A percentile compares a stretch with the other conserved stretches of the same genome.
Evolutionary conservation across 2,113 vertebrate species (phyloP).

Genomic region (Sylvia atricapilla): DNA sequence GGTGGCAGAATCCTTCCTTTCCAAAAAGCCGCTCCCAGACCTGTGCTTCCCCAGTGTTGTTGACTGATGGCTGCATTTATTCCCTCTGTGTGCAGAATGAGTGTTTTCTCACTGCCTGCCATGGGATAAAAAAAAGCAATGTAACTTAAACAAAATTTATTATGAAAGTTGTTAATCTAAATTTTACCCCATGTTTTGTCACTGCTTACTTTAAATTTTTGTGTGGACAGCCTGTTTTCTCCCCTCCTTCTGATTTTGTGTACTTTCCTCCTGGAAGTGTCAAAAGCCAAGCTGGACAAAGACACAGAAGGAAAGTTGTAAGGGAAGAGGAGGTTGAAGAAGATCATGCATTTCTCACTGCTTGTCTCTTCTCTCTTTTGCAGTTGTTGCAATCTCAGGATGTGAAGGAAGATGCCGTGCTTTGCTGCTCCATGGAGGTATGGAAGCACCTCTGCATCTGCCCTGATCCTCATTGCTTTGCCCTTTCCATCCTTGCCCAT

Average conservation of each 20-base stretch:
- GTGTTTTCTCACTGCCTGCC: background rate
- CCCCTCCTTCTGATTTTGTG: background rate
- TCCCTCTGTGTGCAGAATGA: background rate
- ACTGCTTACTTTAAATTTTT: background rate
- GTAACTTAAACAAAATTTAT: background rate
- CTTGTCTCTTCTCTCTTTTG: background rate
- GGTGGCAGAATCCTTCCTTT: background rate
- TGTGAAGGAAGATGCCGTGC: conserved; percentile 94
- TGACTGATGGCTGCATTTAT: background rate
- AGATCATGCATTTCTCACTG: background rate
- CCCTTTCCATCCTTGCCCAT: background rate
- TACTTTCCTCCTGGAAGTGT: background rate
- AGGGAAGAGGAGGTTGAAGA: background rate
- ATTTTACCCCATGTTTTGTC: background rate
- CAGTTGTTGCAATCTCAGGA: conserved; percentile 94
- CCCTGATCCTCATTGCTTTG: background rate
- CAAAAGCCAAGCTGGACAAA: background rate
- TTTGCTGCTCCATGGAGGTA: conserved; percentile 99
- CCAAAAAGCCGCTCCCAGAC: background rate
- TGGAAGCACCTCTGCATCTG: background rate
- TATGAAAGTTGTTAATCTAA: background rate
- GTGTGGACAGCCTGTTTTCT: background rate
- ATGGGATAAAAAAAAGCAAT: background rate
- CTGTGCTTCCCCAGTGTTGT: background rate
- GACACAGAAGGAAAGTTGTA: background rate